phyloP scores from a whole-genome alignment of 1,140 invertebrate genomes.

The Sitobion miscanthi region DNA sequence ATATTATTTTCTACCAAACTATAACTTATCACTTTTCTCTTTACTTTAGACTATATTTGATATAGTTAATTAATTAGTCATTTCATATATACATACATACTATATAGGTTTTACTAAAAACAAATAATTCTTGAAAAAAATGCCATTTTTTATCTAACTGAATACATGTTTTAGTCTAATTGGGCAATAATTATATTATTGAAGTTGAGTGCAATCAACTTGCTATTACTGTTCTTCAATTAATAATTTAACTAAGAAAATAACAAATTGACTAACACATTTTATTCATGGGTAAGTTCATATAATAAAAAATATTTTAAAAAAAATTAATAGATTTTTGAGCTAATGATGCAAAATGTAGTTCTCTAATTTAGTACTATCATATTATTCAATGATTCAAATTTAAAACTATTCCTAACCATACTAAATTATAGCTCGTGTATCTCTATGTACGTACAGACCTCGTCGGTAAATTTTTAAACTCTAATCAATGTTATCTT shows the following conservation, averaged over 20 bases:
- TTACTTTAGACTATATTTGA: neutral
- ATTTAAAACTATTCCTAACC: neutral
- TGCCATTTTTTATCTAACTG: neutral
- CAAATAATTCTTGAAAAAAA: neutral
- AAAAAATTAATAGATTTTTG: neutral
- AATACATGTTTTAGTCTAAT: neutral
- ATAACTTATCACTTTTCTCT: neutral
- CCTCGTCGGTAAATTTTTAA: neutral
- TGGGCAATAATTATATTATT: slow-evolving; percentile 16
- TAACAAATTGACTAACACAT: neutral
- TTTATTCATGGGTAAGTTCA: neutral
- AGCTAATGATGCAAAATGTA: neutral
- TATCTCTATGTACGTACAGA: neutral
- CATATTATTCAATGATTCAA: neutral
- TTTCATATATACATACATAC: neutral
- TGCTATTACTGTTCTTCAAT: neutral
- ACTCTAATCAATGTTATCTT: neutral
- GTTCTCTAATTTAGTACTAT: neutral
- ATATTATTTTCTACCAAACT: neutral
- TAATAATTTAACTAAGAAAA: slow-evolving; percentile 14
- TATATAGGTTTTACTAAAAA: neutral
- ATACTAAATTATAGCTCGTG: neutral
- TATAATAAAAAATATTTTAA: neutral
- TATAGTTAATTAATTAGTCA: neutral
- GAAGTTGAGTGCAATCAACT: neutral